Conservation (phyloP, 2,113 vertebrate genomes). For the Passer domesticus region DNA sequence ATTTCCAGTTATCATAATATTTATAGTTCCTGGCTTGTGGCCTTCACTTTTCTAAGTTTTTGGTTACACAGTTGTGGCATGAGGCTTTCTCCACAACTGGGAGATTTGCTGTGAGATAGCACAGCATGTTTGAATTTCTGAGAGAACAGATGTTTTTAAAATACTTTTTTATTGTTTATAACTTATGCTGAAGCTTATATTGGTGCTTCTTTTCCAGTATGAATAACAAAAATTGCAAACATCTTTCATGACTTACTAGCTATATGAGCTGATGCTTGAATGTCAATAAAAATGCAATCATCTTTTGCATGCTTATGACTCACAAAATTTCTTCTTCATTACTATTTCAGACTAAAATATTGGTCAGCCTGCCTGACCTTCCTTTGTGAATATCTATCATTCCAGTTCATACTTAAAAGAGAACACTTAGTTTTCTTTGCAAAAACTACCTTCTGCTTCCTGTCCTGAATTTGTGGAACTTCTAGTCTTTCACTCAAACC, state of each 20-base stretch:
- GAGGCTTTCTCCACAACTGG: neutral
- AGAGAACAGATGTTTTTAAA: neutral
- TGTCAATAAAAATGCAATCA: neutral
- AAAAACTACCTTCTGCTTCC: neutral
- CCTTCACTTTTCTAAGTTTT: neutral
- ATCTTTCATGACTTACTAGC: neutral
- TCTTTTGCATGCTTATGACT: neutral
- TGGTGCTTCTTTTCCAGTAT: neutral
- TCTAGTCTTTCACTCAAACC: neutral
- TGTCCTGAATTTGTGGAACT: neutral
- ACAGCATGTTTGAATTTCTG: neutral
- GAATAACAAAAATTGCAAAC: neutral
- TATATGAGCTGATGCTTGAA: neutral
- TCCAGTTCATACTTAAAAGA: neutral
- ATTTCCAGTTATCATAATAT: neutral
- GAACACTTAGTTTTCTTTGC: neutral
- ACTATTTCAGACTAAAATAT: neutral
- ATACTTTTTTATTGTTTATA: neutral
- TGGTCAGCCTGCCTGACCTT: neutral
- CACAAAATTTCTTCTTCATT: neutral
- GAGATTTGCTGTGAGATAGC: neutral
- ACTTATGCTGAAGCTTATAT: neutral
- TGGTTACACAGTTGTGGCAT: neutral
- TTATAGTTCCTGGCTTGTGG: neutral
- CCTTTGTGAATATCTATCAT: neutral